Evolutionary conservation across 2,113 vertebrate genomes (phyloP).

Genomic region (Oncorhynchus tshawytscha): DNA sequence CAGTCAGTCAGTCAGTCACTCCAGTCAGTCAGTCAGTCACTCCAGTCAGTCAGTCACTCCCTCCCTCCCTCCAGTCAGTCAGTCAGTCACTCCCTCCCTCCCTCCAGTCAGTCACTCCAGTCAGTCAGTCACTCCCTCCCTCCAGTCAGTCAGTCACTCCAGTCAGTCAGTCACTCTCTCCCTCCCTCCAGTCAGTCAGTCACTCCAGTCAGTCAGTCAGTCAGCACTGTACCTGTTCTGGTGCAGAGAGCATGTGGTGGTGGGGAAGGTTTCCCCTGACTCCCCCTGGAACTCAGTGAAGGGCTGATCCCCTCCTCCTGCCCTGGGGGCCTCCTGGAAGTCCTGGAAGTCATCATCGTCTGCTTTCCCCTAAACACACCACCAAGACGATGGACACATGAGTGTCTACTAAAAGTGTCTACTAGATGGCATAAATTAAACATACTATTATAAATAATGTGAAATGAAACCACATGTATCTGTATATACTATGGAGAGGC

Average conservation of each 20-base stretch:
- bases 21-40: too few relatives aligned
- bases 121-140: conserved; percentile 38
- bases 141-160: conserved; percentile 72
- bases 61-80: too few relatives aligned
- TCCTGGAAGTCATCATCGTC: conserved; percentile 99
- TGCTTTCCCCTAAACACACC: conserved; percentile 70
- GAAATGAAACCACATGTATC: too few relatives aligned
- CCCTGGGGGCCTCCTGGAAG: conserved; percentile 95
- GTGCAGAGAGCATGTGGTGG: conserved; percentile 70
- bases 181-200: conserved; percentile 58
- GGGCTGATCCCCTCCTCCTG: conserved; percentile 81
- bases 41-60: too few relatives aligned
- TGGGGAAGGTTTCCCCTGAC: conserved; percentile 70
- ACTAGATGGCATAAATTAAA: not conserved
- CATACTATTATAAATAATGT: too few relatives aligned
- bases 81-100: conserved; percentile 64
- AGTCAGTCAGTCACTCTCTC: conserved; percentile 57
- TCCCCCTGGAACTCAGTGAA: conserved; percentile 91
- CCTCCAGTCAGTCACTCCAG: conserved; percentile 62
- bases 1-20: too few relatives aligned
- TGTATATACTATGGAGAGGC: too few relatives aligned
- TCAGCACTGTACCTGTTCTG: conserved; percentile 80
- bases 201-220: conserved; percentile 59
- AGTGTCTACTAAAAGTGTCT: not conserved
- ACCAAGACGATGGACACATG: not conserved